These are phyloP conservation scores for Perca fluviatilis DNA, from an alignment of 2,113 vertebrate species.

Conservation along the genomic window DNA sequence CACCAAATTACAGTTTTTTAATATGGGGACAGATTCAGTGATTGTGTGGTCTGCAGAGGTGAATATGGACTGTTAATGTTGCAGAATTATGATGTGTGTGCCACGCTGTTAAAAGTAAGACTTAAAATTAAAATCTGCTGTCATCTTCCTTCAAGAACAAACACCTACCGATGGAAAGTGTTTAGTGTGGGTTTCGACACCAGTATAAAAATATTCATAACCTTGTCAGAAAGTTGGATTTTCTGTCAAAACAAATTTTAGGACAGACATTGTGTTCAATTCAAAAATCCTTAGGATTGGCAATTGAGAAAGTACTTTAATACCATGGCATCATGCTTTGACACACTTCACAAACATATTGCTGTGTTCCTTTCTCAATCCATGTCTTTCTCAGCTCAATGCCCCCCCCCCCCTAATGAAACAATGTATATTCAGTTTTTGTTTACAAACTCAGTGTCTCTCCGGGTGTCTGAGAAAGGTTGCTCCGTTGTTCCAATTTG, in stretches of 20 bases:
- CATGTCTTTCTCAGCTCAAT: slow-evolving; percentile 51
- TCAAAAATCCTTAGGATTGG: slow-evolving; percentile 35
- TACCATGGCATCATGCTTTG: slow-evolving; percentile 52
- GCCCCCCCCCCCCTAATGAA: slow-evolving; percentile 12
- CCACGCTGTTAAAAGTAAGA: background rate
- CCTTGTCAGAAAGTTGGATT: slow-evolving; percentile 26
- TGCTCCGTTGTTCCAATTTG: slow-evolving; percentile 67
- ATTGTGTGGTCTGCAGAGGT: too few species aligned
- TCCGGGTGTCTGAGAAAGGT: slow-evolving; percentile 65
- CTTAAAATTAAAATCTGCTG: background rate
- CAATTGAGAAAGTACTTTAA: slow-evolving; percentile 38
- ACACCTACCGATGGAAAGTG: slow-evolving; percentile 1
- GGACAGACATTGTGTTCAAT: slow-evolving; percentile 29
- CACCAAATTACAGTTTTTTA: too few species aligned
- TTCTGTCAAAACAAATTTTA: slow-evolving; percentile 28
- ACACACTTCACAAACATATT: slow-evolving; percentile 57
- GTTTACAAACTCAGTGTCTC: slow-evolving; percentile 69
- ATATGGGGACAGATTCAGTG: too few species aligned
- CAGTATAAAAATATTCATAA: slow-evolving; percentile 28
- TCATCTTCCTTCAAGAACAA: background rate
- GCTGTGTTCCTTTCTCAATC: slow-evolving; percentile 38
- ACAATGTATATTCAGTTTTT: slow-evolving; percentile 72
- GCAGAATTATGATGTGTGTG: too few species aligned
- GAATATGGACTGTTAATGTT: too few species aligned
- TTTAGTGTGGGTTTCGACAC: background rate